These are phyloP conservation scores for Muscicapa comitata DNA, from an alignment of 2,797 vertebrate species.

Conservation along the genomic window DNA sequence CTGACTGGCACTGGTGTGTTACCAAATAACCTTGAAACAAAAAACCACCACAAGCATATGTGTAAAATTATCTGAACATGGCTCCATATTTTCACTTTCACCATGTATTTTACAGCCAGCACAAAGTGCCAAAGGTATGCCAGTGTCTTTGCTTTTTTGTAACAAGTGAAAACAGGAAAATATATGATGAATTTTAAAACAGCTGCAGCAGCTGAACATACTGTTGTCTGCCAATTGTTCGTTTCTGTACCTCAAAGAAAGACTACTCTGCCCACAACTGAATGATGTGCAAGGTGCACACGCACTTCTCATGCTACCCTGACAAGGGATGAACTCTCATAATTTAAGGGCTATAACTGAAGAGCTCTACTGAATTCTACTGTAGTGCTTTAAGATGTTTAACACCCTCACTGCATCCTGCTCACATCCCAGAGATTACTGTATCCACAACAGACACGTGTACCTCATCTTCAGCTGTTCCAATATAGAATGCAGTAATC, in stretches of 20 bases:
- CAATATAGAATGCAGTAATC: not conserved
- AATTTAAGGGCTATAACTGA: not conserved
- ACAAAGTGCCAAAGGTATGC: not conserved
- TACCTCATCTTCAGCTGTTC: not conserved
- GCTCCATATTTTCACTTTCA: not conserved
- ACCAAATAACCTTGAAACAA: not conserved
- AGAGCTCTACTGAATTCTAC: not conserved
- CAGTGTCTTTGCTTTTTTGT: not conserved
- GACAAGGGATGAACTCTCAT: not conserved
- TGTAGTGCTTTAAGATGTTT: not conserved
- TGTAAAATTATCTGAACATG: fast-evolving
- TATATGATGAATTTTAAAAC: not conserved
- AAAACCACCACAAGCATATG: fast-evolving
- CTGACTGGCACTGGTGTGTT: not conserved
- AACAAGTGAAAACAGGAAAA: not conserved
- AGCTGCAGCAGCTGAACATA: not conserved
- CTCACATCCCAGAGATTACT: not conserved
- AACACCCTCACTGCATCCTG: not conserved
- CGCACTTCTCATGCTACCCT: not conserved
- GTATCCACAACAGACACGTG: not conserved
- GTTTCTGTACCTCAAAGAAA: not conserved
- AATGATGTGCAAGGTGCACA: not conserved
- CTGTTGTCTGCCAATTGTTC: not conserved
- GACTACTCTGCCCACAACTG: not conserved
- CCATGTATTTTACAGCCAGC: not conserved